Conservation (phyloP, 2,888 invertebrate species). For the Druceiella hillmani region DNA sequence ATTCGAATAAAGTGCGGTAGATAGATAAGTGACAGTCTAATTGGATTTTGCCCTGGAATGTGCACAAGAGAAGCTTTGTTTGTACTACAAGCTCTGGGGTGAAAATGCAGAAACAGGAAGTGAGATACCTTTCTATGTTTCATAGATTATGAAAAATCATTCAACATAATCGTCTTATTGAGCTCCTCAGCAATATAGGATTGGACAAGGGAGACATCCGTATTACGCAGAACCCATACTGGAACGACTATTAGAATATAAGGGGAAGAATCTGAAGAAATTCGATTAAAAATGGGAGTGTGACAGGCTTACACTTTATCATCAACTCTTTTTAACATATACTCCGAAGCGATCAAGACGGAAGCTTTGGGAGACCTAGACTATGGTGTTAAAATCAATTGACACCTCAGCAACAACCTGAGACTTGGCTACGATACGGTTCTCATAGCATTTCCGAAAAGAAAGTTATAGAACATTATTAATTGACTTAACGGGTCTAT, state of each 20-base stretch:
- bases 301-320: background rate
- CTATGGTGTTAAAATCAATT: background rate
- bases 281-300: background rate
- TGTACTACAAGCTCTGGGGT: no score
- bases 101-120: background rate
- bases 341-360: no score
- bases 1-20: no score
- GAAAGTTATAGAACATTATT: no score
- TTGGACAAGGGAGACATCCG: conserved; percentile 1
- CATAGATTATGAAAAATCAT: background rate
- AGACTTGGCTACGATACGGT: background rate
- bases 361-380: background rate
- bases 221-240: no score
- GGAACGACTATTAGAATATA: background rate
- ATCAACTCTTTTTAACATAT: background rate
- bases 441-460: background rate
- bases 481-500: no score
- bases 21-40: background rate
- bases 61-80: background rate
- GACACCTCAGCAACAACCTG: background rate
- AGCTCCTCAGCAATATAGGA: background rate
- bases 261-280: conserved; percentile 1
- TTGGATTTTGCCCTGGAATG: background rate
- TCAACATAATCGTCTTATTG: background rate
- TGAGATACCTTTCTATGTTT: background rate